Evolutionary conservation across 2,113 vertebrate species (phyloP).

Genomic region (Podarcis raffonei): DNA sequence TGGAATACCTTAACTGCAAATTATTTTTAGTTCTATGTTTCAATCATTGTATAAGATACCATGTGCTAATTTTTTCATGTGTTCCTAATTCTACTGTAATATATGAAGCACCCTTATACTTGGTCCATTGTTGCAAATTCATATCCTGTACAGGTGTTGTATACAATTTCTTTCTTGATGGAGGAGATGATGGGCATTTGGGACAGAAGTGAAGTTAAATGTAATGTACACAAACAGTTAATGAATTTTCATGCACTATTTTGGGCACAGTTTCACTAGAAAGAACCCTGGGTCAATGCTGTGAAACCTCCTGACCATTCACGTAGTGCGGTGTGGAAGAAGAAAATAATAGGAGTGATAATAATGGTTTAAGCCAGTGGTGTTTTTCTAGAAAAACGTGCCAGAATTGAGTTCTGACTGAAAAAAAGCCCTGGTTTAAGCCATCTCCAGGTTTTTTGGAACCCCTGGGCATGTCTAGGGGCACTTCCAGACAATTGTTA

Average conservation of each 20-base stretch:
- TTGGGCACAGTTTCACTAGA: background rate
- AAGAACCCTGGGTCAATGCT: background rate
- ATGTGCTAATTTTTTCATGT: background rate
- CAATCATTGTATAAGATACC: background rate
- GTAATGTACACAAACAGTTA: background rate
- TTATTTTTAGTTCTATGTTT: background rate
- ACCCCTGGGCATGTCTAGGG: background rate
- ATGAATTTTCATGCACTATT: background rate
- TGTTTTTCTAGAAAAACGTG: background rate
- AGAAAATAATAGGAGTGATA: background rate
- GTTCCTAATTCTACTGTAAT: background rate
- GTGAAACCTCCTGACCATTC: background rate
- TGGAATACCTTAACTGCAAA: slow-evolving; percentile 18
- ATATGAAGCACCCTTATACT: background rate
- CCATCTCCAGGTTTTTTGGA: background rate
- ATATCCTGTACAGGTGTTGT: background rate
- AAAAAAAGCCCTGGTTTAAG: background rate
- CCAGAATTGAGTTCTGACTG: background rate
- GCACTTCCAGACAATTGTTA: no score
- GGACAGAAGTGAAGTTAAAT: background rate
- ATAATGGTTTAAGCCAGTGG: background rate
- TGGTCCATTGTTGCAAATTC: background rate
- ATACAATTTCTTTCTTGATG: background rate
- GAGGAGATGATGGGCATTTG: background rate
- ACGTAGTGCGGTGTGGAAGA: background rate